A percentile compares a stretch with the other conserved stretches of the same genome.
Evolutionary conservation across 2,888 invertebrate species (phyloP).

Genomic region (Latrodectus elegans): DNA sequence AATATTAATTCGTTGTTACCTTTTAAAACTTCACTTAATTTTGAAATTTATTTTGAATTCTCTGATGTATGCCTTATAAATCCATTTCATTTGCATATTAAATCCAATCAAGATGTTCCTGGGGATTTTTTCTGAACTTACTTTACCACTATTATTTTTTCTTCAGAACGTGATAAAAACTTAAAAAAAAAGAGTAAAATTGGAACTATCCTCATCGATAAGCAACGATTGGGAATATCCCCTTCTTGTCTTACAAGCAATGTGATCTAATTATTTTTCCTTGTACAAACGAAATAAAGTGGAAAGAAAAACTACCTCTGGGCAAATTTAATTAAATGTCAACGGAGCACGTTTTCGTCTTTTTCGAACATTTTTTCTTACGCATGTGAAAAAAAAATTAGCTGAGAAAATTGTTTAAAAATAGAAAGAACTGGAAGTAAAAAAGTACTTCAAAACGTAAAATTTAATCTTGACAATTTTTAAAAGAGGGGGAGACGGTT

Average conservation of each 20-base stretch:
- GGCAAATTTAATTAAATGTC: constrained; percentile 50
- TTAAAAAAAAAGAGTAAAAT: background rate
- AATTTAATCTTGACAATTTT: constrained; percentile 5
- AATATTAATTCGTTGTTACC: too few species aligned
- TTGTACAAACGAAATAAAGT: constrained; percentile 4
- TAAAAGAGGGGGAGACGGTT: background rate
- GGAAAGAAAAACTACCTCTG: constrained; percentile 11
- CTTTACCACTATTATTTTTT: too few species aligned
- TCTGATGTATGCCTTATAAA: too few species aligned
- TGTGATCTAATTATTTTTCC: constrained; percentile 32
- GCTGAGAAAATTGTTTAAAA: background rate
- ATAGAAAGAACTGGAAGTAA: background rate
- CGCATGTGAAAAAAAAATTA: background rate
- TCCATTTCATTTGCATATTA: too few species aligned
- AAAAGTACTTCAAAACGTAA: background rate
- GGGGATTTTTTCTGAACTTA: too few species aligned
- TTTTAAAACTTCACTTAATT: too few species aligned
- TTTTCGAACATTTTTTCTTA: background rate
- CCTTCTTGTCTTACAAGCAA: constrained; percentile 2
- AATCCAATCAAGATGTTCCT: too few species aligned
- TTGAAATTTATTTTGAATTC: too few species aligned
- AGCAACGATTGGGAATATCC: constrained; percentile 2
- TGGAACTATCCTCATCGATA: constrained; percentile 2
- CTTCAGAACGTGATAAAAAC: too few species aligned
- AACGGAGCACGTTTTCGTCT: constrained; percentile 11